Base-by-base conservation (phyloP, 2,797 vertebrate genomes). In the Lutra lutra region DNA sequence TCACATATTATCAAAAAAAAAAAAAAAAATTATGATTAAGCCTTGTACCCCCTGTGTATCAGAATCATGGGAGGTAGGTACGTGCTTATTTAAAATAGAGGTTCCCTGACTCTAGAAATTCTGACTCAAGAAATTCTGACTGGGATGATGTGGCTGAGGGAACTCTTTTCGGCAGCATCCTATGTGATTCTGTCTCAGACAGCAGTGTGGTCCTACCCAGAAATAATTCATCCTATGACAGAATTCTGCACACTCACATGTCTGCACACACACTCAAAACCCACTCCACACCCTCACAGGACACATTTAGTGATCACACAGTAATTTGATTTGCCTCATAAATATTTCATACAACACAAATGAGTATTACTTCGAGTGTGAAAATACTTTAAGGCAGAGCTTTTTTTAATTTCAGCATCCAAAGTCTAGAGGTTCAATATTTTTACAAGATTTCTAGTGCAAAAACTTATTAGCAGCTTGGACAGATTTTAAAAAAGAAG, bases 401-500 rank as follows among this genome's bases (percentile, higher is more conserved):
- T 25, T 62, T 68, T 46, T 58, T 51, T 72, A 89, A 60, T 54
- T 83, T 90, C 20, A 86, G n/a, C 15, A 94, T 60, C 46, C 38
- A 79, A 86, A 93, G 77, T 43, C 32, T 73, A 79, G 2, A 60
- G 27, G 8, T 60, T 86, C 14, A 87, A 15, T 43, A 82, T n/a
- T 77, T 70, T 86, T 46, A 86, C 4, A 96, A 46, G 64, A 54
- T 73, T 88, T 94, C 32, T 29, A 4, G 12, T 38, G 18, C 15
- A 89, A 95, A 93, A 91, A 93, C 32, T 68, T 88, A 90, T 82
- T 88, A 62, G 27, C 27, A 46, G 21, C n/a, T 46, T 58, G 5
- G 14, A 35, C 14, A 96, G 51, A 43, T 12, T 75, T 86, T 86
- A 27, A 73, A 23, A 66, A 9, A 11, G 18, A 43, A n/a, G 4